Conservation (phyloP, 2,113 vertebrate species). For the Lontra canadensis region DNA sequence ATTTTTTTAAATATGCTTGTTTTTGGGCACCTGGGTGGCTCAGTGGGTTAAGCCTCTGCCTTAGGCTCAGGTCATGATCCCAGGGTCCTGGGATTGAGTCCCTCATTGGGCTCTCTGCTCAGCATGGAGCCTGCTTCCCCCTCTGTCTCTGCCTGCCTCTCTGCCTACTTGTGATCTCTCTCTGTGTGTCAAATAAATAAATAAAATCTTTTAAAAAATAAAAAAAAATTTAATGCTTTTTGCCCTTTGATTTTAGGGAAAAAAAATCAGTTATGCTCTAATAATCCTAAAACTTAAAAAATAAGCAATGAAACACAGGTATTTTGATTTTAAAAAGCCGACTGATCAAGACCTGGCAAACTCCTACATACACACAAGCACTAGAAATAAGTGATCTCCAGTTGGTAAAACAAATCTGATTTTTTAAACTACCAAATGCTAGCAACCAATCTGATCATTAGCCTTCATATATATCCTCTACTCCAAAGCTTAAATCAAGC, state of each 20-base stretch:
- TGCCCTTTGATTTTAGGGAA: not conserved
- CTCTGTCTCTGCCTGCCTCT: too few species aligned
- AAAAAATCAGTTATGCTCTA: slow-evolving; percentile 14
- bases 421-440: not conserved
- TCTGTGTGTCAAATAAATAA: too few species aligned
- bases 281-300: slow-evolving; percentile 23
- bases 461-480: not conserved
- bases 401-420: not conserved
- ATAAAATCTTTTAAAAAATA: too few species aligned
- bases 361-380: not conserved
- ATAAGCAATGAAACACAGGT: not conserved
- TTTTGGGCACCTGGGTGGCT: not conserved
- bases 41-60: too few species aligned
- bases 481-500: not conserved
- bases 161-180: too few species aligned
- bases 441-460: not conserved
- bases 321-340: not conserved
- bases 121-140: too few species aligned
- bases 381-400: not conserved
- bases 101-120: too few species aligned
- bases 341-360: not conserved
- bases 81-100: too few species aligned
- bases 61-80: too few species aligned
- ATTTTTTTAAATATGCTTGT: not conserved
- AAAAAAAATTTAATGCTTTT: not conserved